Base-by-base conservation (phyloP, 2,797 vertebrate genomes). In the Lycodopsis pacificus region DNA sequence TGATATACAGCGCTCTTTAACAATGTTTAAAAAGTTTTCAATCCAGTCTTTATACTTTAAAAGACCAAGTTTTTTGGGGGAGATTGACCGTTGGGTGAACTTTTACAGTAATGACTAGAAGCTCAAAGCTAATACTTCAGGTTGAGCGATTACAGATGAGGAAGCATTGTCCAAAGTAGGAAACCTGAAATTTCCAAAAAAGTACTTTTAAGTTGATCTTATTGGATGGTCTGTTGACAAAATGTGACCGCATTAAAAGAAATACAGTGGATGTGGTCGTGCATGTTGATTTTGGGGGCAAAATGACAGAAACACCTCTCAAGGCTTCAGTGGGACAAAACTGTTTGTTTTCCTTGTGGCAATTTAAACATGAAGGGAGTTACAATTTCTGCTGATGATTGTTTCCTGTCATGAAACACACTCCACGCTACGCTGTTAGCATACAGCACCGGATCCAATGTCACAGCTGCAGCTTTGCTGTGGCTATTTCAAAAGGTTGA, bases 31-130 rank as follows among this genome's bases (percentile, higher is more conserved):
- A 71, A 49, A 15, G 17, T 63, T 17, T 22, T 36, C 1, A 6
- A 25, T 38, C 13, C 7, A 13, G 15, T 54, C 25, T 70, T 54
- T 19, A 5, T 38, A 27, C 32, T 76, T 74, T 56, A 17, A 56
- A 59, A 44, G 42, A 70, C 34, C 6, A 64, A 13, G 42, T 58
- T 73, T 54, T 71, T 30, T 3, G 12, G 51, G 56, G 56, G 40
- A 66, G 69, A 48, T 11, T 79, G 42, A 42, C 58, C 54, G 5
- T 59, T 19, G 3, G 14, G 30, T 13, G 56, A 81, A 77, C 56
- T 73, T 81, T 66, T 34, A 76, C 14, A 57, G 51, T 63, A 34
- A 65, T 49, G 30, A 67, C 77, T 34, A 67, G 15, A 65, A 65
- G 25, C 59, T 80, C 40, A 72, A 6, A 10, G 57, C 15, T 77